Percentiles rank a stretch among this genome's conserved stretches.
These are phyloP conservation scores for Siderastrea siderea DNA, from an alignment of 92 coral and sea anemone genomes.

Conservation along the genomic window DNA sequence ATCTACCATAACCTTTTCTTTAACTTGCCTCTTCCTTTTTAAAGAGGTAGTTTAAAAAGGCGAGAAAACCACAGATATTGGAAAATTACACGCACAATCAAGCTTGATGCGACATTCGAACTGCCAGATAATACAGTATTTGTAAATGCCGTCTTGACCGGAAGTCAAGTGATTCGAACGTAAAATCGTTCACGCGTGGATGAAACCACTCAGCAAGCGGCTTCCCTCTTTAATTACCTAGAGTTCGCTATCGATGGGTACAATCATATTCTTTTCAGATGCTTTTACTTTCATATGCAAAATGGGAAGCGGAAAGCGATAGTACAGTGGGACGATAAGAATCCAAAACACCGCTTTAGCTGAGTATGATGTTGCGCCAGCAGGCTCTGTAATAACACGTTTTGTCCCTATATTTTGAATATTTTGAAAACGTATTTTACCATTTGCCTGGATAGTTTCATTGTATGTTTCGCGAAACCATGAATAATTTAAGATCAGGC, in stretches of 20 bases:
- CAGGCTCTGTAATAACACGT: not conserved
- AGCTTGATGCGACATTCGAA: not conserved
- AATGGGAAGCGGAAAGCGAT: not conserved
- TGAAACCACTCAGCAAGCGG: not conserved
- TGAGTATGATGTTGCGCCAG: not conserved
- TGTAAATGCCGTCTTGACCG: constrained; percentile 23
- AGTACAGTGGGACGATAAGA: not conserved
- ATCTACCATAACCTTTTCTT: not conserved
- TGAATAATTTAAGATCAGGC: not conserved
- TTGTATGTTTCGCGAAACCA: not conserved
- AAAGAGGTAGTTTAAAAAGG: not conserved
- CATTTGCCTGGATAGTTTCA: not conserved
- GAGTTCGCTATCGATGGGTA: constrained; percentile 10
- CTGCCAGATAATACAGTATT: constrained; percentile 9
- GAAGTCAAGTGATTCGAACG: constrained; percentile 23
- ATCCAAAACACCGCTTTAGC: not conserved
- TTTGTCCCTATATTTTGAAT: not conserved
- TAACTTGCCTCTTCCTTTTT: not conserved
- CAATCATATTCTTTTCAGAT: not conserved
- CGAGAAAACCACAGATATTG: too few species aligned
- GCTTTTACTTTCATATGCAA: constrained; percentile 17
- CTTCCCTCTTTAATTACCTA: not conserved
- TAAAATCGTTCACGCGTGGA: constrained; percentile 3
- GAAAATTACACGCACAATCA: not conserved
- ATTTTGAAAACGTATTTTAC: constrained; percentile 7